A percentile compares a stretch with the other conserved stretches of the same genome.
Evolutionary conservation across 2,888 invertebrate species (phyloP).

Genomic region (Nycteola revayana): DNA sequence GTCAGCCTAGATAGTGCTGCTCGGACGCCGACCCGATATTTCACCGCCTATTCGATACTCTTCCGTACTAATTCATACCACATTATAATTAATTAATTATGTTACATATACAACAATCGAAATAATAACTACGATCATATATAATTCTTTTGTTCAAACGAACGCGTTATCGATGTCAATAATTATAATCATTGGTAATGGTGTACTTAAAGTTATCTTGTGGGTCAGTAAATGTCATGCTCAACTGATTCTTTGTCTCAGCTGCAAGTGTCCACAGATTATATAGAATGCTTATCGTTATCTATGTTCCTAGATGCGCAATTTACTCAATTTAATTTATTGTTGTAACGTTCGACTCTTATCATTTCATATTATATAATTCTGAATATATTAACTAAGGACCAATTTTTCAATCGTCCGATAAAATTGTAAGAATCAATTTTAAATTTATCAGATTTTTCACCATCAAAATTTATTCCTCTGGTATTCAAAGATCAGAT

Average conservation of each 20-base stretch:
- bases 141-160: no score
- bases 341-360: conserved; percentile 16
- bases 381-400: neutral
- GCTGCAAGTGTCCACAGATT: conserved; percentile 22
- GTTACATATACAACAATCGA: no score
- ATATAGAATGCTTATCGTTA: conserved; percentile 18
- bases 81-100: conserved; percentile 18
- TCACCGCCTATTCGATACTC: conserved; percentile 9
- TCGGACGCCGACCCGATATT: conserved; percentile 67
- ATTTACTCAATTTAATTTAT: conserved; percentile 19
- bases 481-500: no score
- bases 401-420: no score
- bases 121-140: no score
- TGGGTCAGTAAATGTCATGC: conserved; percentile 16
- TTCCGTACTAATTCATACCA: conserved; percentile 20
- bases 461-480: no score
- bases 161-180: no score
- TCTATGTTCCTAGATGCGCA: conserved; percentile 19
- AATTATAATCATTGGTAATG: conserved; percentile 16
- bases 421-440: no score
- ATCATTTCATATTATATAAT: conserved; percentile 9
- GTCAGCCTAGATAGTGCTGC: conserved; percentile 71
- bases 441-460: no score
- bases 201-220: conserved; percentile 18
- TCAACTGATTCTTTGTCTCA: conserved; percentile 26